Evolutionary conservation across 2,888 invertebrate species (phyloP).

Genomic region (Taphrorychus bicolor): DNA sequence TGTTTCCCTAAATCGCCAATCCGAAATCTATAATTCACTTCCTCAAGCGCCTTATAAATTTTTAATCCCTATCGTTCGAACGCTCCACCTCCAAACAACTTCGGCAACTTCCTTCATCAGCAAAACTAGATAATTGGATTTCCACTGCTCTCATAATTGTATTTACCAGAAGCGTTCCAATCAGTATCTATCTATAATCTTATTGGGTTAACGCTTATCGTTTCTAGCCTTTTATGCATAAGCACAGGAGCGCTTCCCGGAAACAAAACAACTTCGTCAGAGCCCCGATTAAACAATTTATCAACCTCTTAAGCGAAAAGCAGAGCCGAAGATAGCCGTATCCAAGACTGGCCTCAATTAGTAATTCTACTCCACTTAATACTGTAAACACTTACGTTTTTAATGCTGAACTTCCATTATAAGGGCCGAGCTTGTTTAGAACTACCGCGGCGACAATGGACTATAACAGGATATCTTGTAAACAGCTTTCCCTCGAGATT

Average conservation of each 20-base stretch:
- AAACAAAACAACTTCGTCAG: background rate
- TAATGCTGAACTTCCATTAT: conserved; percentile 11
- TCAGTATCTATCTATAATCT: background rate
- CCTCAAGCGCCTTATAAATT: background rate
- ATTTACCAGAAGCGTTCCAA: background rate
- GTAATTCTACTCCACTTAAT: conserved; percentile 8
- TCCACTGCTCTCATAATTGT: background rate
- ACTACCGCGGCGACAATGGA: conserved; percentile 29
- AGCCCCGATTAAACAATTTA: background rate
- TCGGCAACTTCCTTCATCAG: background rate
- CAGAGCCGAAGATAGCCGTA: background rate
- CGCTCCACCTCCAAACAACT: background rate
- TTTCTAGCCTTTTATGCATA: background rate
- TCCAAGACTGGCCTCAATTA: background rate
- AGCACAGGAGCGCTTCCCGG: background rate
- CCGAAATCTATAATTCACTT: too few relatives aligned
- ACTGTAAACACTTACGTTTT: conserved; percentile 7
- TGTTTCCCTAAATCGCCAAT: conserved; percentile 1
- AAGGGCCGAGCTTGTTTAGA: conserved; percentile 16
- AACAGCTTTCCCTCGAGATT: conserved; percentile 22
- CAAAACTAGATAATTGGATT: conserved; percentile 5
- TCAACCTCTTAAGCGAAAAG: background rate
- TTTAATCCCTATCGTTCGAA: background rate
- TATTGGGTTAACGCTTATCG: background rate
- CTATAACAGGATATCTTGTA: conserved; percentile 21